These are phyloP conservation scores for Crenichthys baileyi DNA, from an alignment of 2,797 vertebrate genomes.

Conservation along the genomic window DNA sequence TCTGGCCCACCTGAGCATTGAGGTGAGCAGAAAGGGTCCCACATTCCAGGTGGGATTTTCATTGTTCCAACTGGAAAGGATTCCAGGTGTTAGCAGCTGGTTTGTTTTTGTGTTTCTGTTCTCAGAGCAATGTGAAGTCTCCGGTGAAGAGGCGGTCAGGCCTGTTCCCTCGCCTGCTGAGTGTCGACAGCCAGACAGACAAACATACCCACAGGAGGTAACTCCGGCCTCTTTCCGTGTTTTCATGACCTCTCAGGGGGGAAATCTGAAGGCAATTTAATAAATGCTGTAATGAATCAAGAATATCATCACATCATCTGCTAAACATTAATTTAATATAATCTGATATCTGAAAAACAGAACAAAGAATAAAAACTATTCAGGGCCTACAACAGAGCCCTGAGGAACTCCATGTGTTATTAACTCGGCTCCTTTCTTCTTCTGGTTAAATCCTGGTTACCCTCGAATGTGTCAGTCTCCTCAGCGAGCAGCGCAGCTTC, in stretches of 20 bases:
- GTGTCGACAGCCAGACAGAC: conserved; percentile 87
- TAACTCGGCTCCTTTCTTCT: background rate
- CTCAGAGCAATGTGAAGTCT: conserved; percentile 87
- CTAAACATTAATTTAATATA: background rate
- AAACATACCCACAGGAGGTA: conserved; percentile 85
- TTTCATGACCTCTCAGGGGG: background rate
- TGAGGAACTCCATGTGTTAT: background rate
- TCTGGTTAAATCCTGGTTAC: background rate
- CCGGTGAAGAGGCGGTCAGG: conserved; percentile 92
- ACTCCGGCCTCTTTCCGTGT: background rate
- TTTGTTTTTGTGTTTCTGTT: conserved; percentile 11
- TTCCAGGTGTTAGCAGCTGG: conserved; percentile 2
- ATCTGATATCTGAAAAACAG: background rate
- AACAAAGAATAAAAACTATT: background rate
- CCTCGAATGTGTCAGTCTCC: conserved; percentile 67
- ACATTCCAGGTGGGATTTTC: background rate
- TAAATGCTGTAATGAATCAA: background rate
- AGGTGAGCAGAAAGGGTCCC: conserved; percentile 76
- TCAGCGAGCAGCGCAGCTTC: conserved; percentile 85
- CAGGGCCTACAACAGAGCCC: background rate
- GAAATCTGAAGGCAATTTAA: background rate
- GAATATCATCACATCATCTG: background rate
- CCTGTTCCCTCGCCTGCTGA: conserved; percentile 90
- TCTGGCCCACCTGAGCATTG: conserved; percentile 84
- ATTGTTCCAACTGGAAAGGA: background rate